Conservation (phyloP, 2,113 vertebrate genomes). For the Scolopax mira region DNA sequence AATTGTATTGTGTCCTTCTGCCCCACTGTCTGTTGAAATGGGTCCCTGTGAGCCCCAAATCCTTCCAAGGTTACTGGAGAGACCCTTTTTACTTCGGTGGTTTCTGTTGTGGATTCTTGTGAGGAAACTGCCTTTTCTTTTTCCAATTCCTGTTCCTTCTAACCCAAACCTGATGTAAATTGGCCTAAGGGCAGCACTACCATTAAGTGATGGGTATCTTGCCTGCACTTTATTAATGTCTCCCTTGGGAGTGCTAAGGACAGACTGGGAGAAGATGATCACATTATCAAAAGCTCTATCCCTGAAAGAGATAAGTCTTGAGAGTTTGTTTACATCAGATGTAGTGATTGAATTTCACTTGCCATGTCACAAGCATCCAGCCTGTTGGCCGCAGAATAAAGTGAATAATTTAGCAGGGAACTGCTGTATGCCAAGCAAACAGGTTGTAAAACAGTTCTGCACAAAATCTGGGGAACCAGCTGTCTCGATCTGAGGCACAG, state of each 20-base stretch:
- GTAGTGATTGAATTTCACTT: background rate
- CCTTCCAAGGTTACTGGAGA: background rate
- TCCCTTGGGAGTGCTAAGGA: background rate
- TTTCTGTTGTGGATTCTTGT: background rate
- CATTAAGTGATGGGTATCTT: background rate
- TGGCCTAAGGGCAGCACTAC: background rate
- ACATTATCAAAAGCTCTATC: background rate
- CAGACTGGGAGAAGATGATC: background rate
- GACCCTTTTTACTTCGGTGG: background rate
- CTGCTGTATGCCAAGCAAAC: conserved; percentile 31
- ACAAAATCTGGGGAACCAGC: background rate
- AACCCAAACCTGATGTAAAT: background rate
- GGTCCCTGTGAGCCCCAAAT: background rate
- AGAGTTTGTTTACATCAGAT: background rate
- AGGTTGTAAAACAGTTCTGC: conserved; percentile 6
- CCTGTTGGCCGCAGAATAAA: background rate
- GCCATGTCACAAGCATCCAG: background rate
- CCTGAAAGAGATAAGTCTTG: background rate
- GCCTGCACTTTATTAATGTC: background rate
- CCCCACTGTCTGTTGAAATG: background rate
- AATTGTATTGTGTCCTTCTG: background rate
- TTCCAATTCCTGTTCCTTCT: background rate
- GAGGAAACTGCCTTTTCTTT: background rate
- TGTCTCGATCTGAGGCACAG: background rate
- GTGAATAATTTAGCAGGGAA: conserved; percentile 17